These are phyloP conservation scores for Artemia sinica DNA, from an alignment of 2,888 invertebrate genomes.

Conservation along the genomic window DNA sequence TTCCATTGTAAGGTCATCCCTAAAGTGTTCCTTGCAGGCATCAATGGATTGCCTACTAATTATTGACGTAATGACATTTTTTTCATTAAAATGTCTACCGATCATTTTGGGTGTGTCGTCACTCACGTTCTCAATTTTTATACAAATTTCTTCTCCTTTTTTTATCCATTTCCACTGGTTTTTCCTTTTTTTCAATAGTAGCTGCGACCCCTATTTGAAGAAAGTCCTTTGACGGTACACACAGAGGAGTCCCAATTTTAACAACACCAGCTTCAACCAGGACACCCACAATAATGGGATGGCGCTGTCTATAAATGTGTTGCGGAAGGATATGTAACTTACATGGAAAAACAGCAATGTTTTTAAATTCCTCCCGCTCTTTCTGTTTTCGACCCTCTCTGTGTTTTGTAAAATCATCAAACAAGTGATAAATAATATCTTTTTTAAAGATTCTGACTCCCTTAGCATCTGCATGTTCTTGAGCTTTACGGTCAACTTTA, in stretches of 20 bases:
- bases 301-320: constrained; percentile 92
- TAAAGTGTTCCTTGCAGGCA: constrained; percentile 96
- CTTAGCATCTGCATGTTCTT: constrained; percentile 82
- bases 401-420: constrained; percentile 87
- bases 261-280: constrained; percentile 86
- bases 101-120: constrained; percentile 99
- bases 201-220: constrained; percentile 83
- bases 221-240: constrained; percentile 45
- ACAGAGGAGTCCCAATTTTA: constrained; percentile 49
- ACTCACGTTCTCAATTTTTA: constrained; percentile 92
- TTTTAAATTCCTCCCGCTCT: constrained; percentile 86
- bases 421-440: constrained; percentile 98
- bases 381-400: constrained; percentile 73
- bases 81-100: constrained; percentile 93
- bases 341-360: constrained; percentile 96
- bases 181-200: constrained; percentile 85
- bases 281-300: constrained; percentile 93
- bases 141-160: constrained; percentile 85
- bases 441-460: constrained; percentile 93
- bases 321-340: constrained; percentile 59
- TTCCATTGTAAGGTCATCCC: constrained; percentile 85
- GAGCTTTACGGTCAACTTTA: constrained; percentile 91
- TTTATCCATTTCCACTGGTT: constrained; percentile 71
- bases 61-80: constrained; percentile 87
- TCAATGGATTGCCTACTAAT: constrained; percentile 95